Evolutionary conservation across 1,140 invertebrate species (phyloP).

Genomic region (Eufriesea mexicana): DNA sequence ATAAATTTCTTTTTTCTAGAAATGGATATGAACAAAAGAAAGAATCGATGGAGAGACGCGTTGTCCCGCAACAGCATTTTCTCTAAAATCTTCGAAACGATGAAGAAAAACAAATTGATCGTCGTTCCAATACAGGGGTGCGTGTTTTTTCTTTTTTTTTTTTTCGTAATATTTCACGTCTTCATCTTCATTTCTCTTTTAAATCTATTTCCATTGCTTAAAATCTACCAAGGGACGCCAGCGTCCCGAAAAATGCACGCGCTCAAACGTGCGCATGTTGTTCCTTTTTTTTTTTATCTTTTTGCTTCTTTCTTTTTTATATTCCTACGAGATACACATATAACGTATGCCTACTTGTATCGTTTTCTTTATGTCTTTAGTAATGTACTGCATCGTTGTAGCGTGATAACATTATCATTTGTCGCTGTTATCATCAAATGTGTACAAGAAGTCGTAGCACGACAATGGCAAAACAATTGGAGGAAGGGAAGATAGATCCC

Average conservation of each 20-base stretch:
- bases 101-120: slow-evolving; percentile 8
- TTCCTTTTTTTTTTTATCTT: neutral
- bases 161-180: neutral
- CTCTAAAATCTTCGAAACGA: slow-evolving; percentile 37
- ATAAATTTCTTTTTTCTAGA: slow-evolving; percentile 36
- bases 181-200: neutral
- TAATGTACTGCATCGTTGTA: neutral
- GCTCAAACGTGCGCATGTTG: slow-evolving; percentile 27
- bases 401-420: slow-evolving; percentile 40
- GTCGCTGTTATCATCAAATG: slow-evolving; percentile 10
- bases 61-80: slow-evolving; percentile 64
- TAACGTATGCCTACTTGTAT: slow-evolving; percentile 24
- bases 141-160: neutral
- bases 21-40: slow-evolving; percentile 38
- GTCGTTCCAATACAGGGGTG: neutral
- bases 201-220: slow-evolving; percentile 67
- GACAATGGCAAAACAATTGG: slow-evolving; percentile 5
- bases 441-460: neutral
- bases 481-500: slow-evolving; percentile 33
- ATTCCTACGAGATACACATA: slow-evolving; percentile 13
- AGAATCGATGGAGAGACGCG: slow-evolving; percentile 36
- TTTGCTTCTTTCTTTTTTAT: neutral
- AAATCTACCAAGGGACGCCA: slow-evolving; percentile 73
- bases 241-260: slow-evolving; percentile 59
- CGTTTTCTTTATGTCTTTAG: slow-evolving; percentile 19